These are phyloP conservation scores for Maniola jurtina DNA, from an alignment of 1,140 invertebrate genomes.

Conservation along the genomic window DNA sequence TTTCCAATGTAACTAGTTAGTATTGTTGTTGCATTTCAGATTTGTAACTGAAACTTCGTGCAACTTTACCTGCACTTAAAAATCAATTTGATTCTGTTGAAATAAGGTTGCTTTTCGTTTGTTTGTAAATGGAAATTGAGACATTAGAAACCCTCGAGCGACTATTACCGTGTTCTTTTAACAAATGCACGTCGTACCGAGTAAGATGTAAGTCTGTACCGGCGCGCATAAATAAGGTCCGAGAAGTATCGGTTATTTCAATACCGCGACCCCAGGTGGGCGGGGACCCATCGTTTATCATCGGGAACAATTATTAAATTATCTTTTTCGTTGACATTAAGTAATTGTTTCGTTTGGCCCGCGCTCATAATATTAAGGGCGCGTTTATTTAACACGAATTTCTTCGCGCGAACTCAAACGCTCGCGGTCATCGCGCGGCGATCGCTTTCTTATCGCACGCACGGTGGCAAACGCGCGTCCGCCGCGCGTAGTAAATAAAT, in stretches of 20 bases:
- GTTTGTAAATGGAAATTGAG: conserved; percentile 60
- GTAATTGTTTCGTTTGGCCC: conserved; percentile 69
- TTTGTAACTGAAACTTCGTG: conserved; percentile 46
- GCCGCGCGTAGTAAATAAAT: too few species aligned
- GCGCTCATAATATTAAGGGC: conserved; percentile 42
- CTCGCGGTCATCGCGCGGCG: too few species aligned
- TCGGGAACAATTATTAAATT: conserved; percentile 77
- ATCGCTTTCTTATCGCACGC: too few species aligned
- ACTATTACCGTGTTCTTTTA: conserved; percentile 76
- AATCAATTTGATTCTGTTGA: conserved; percentile 25
- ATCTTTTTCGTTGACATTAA: conserved; percentile 78
- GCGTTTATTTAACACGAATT: too few species aligned
- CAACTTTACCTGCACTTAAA: conserved; percentile 38
- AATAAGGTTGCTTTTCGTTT: conserved; percentile 45
- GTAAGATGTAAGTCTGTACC: conserved; percentile 73
- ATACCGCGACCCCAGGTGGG: conserved; percentile 69
- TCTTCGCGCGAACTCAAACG: too few species aligned
- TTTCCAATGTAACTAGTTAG: conserved; percentile 28
- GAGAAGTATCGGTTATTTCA: conserved; percentile 71
- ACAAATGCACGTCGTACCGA: conserved; percentile 71
- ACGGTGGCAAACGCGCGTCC: too few species aligned
- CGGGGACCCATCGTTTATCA: conserved; percentile 68
- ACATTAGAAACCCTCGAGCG: conserved; percentile 75
- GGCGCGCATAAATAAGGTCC: conserved; percentile 70
- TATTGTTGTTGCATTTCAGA: conserved; percentile 44